Percentiles rank a stretch among this genome's conserved stretches.
phyloP scores from a whole-genome alignment of 1,140 invertebrate species.

The Drosophila pandora region DNA sequence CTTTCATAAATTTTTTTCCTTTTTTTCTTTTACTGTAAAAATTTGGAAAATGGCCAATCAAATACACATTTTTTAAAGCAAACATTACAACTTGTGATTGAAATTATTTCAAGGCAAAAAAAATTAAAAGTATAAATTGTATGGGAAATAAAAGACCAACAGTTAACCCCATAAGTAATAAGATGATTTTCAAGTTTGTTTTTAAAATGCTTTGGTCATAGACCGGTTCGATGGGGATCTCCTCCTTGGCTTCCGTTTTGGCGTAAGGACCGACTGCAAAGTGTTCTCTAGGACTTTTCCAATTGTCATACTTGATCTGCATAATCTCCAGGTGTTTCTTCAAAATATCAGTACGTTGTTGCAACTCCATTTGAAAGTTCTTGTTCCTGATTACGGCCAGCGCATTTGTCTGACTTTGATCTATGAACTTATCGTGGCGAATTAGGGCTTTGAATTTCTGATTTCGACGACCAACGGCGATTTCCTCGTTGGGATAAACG shows the following conservation, averaged over 20 bases:
- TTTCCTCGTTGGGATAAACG: too few relatives aligned
- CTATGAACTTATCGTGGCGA: too few relatives aligned
- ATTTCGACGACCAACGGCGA: too few relatives aligned
- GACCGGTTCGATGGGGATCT: not conserved
- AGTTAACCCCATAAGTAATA: too few relatives aligned
- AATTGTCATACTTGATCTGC: not conserved
- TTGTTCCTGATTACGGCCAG: not conserved
- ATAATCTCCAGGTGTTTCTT: not conserved
- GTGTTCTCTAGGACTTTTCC: not conserved
- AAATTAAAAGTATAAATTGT: too few relatives aligned
- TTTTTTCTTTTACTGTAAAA: not conserved
- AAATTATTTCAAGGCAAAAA: not conserved
- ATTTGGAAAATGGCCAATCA: not conserved
- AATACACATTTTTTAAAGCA: not conserved
- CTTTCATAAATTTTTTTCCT: not conserved
- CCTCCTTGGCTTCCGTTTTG: not conserved
- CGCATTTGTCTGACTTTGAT: too few relatives aligned
- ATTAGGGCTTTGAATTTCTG: too few relatives aligned
- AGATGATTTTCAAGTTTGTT: too few relatives aligned
- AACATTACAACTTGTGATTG: not conserved
- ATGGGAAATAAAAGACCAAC: too few relatives aligned
- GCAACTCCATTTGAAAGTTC: not conserved
- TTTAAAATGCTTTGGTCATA: too few relatives aligned
- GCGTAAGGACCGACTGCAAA: not conserved
- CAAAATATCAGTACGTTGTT: not conserved